These are phyloP conservation scores for Sebastiscus tertius DNA, from an alignment of 2,797 vertebrate genomes.

Conservation along the genomic window DNA sequence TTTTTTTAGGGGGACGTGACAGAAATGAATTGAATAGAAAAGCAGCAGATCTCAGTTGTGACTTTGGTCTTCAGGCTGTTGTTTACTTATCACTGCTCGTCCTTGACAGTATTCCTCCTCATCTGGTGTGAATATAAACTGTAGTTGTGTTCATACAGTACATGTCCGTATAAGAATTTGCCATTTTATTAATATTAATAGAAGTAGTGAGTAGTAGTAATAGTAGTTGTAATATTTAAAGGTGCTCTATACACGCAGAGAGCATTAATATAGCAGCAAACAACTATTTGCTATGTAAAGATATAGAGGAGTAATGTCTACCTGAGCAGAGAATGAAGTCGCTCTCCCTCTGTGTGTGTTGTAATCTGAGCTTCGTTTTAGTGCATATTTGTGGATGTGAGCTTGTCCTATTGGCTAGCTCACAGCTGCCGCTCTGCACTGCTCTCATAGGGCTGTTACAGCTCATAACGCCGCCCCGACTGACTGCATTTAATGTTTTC, in stretches of 20 bases:
- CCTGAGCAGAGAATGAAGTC: no score
- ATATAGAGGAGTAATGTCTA: no score
- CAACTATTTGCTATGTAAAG: no score
- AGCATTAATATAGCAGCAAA: no score
- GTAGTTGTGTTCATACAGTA: background rate
- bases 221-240: background rate
- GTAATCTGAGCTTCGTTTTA: no score
- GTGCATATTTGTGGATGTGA: no score
- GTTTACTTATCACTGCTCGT: constrained; percentile 40
- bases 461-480: no score
- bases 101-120: constrained; percentile 44
- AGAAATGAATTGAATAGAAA: constrained; percentile 50
- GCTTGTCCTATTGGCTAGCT: no score
- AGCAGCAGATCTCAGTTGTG: constrained; percentile 40
- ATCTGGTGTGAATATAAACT: background rate
- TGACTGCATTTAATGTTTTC: accelerated
- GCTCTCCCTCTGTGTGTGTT: no score
- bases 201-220: background rate
- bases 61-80: constrained; percentile 50
- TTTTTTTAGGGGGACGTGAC: constrained; percentile 23
- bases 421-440: no score
- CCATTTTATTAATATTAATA: background rate
- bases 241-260: background rate
- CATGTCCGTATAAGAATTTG: background rate
- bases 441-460: no score